phyloP scores from a whole-genome alignment of 2,888 invertebrate genomes.

The Nephrotoma guestfalica region DNA sequence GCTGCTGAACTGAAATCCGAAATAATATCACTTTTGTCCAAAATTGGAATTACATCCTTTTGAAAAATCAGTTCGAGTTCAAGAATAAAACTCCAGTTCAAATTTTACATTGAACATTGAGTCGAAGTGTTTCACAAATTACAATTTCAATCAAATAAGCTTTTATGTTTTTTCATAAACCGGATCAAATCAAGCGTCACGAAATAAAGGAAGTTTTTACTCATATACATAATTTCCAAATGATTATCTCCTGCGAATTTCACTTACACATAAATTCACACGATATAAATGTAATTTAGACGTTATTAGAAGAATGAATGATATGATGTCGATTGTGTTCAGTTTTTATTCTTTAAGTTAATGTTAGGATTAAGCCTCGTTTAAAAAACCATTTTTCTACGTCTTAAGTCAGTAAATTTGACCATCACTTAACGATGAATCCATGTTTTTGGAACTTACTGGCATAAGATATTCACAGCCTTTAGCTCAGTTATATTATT shows the following conservation, averaged over 20 bases:
- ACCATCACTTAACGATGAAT: not conserved
- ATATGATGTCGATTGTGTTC: not conserved
- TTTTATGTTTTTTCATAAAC: too few relatives aligned
- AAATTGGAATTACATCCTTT: too few relatives aligned
- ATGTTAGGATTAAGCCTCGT: not conserved
- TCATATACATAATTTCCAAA: too few relatives aligned
- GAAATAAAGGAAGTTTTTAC: too few relatives aligned
- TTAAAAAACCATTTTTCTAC: not conserved
- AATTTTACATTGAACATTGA: too few relatives aligned
- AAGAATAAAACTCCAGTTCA: too few relatives aligned
- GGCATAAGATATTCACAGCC: not conserved
- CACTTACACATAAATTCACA: not conserved
- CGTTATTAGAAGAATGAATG: not conserved
- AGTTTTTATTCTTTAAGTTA: not conserved
- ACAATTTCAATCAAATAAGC: too few relatives aligned
- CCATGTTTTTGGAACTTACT: not conserved
- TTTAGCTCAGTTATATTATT: not conserved
- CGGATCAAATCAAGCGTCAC: too few relatives aligned
- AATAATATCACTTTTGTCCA: too few relatives aligned
- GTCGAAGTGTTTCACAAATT: too few relatives aligned
- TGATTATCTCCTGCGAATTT: not conserved
- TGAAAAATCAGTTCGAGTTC: too few relatives aligned
- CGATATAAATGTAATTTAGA: not conserved
- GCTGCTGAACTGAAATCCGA: too few relatives aligned
- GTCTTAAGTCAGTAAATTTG: not conserved